phyloP scores from a whole-genome alignment of 2,113 vertebrate species.

The Hypanus sabinus region DNA sequence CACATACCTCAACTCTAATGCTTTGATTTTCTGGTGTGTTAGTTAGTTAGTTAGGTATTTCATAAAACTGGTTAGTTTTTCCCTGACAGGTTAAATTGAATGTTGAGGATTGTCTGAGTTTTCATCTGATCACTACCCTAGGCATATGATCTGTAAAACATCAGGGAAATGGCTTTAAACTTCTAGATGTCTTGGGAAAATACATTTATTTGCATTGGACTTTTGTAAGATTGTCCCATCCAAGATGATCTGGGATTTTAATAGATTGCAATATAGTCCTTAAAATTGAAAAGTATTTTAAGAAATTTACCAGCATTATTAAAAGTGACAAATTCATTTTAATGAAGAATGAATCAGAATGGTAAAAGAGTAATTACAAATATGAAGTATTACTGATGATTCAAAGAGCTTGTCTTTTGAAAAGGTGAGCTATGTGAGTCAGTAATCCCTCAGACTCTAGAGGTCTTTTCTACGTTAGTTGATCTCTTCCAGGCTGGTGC shows the following conservation, averaged over 20 bases:
- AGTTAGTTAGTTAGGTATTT: too few species aligned
- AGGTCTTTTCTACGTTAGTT: neutral
- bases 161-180: neutral
- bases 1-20: neutral
- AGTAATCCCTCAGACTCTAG: neutral
- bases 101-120: neutral
- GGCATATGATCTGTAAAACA: neutral
- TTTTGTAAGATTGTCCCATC: neutral
- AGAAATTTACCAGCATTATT: neutral
- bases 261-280: neutral
- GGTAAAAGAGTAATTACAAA: neutral
- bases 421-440: neutral
- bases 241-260: neutral
- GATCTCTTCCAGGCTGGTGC: neutral
- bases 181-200: neutral
- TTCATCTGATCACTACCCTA: neutral
- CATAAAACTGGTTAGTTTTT: neutral
- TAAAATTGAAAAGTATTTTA: neutral
- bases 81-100: neutral
- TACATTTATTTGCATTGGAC: neutral
- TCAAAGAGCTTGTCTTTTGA: neutral
- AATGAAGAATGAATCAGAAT: neutral
- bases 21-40: neutral
- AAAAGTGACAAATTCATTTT: neutral
- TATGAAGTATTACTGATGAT: neutral